Evolutionary conservation across 2,797 vertebrate genomes (phyloP).

Genomic region (Phoebastria nigripes): DNA sequence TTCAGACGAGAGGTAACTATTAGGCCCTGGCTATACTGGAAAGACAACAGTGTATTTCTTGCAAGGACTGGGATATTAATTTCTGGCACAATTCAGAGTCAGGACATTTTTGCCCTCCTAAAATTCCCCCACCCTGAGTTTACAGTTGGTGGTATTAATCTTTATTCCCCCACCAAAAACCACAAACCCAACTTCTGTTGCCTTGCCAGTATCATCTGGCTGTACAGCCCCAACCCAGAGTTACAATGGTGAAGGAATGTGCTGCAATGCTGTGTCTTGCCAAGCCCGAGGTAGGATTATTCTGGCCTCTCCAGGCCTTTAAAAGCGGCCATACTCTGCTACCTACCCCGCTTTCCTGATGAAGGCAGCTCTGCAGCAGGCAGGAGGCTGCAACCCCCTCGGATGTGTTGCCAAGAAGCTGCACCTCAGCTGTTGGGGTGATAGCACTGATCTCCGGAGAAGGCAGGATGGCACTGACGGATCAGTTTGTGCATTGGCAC

Average conservation of each 20-base stretch:
- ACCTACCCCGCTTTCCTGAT: fast-evolving
- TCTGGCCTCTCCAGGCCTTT: neutral
- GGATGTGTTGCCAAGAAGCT: neutral
- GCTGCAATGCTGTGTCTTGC: neutral
- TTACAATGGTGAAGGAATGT: neutral
- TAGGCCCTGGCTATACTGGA: neutral
- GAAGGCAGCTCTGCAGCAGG: neutral
- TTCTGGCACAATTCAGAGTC: neutral
- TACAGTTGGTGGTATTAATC: neutral
- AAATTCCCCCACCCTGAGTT: neutral
- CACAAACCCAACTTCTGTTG: neutral
- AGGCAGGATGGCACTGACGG: neutral
- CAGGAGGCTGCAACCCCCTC: neutral
- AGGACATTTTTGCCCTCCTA: neutral
- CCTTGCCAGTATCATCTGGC: neutral
- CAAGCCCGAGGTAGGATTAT: neutral
- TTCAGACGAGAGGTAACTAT: neutral
- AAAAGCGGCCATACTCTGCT: neutral
- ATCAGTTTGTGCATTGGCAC: neutral
- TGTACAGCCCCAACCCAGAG: neutral
- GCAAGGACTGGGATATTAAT: neutral
- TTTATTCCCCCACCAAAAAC: slow-evolving; percentile 3
- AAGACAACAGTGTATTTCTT: neutral
- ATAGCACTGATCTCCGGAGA: neutral
- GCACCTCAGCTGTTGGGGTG: neutral